Evolutionary conservation across 1,140 invertebrate species (phyloP).

Genomic region (Drosophila pallidifrons): DNA sequence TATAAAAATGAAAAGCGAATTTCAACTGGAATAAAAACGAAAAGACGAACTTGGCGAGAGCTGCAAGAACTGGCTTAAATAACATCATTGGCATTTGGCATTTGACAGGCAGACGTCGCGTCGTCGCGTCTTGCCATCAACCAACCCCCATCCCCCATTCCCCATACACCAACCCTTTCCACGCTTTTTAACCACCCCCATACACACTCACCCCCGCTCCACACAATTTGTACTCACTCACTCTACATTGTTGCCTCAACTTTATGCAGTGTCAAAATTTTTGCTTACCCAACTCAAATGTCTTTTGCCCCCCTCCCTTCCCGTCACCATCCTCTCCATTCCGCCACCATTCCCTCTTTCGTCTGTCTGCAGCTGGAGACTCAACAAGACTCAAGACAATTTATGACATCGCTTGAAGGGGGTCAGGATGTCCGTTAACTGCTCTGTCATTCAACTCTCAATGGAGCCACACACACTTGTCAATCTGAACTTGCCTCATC

Average conservation of each 20-base stretch:
- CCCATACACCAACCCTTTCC: neutral
- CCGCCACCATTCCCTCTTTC: too few relatives aligned
- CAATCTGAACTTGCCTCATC: slow-evolving; percentile 2
- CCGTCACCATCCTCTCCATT: neutral
- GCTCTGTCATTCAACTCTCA: slow-evolving; percentile 30
- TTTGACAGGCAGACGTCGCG: slow-evolving; percentile 69
- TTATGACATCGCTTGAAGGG: slow-evolving; percentile 37
- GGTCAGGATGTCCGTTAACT: slow-evolving; percentile 43
- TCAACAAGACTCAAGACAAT: slow-evolving; percentile 8
- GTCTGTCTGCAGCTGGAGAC: too few relatives aligned
- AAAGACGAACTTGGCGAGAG: slow-evolving; percentile 12
- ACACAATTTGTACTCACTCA: neutral
- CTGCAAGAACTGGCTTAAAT: slow-evolving; percentile 44
- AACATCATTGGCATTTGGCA: slow-evolving; percentile 70
- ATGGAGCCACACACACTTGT: slow-evolving; percentile 28
- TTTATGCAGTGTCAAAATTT: slow-evolving; percentile 70
- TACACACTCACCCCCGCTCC: neutral
- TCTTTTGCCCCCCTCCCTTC: neutral
- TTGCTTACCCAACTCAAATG: slow-evolving; percentile 50
- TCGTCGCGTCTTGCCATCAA: slow-evolving; percentile 31
- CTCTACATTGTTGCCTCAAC: slow-evolving; percentile 37
- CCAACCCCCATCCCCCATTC: neutral
- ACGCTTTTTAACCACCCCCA: neutral
- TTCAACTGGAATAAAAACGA: slow-evolving; percentile 1
- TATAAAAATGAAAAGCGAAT: neutral